Base-by-base conservation (phyloP, 23 tunicate species). In the Corella eumyota region DNA sequence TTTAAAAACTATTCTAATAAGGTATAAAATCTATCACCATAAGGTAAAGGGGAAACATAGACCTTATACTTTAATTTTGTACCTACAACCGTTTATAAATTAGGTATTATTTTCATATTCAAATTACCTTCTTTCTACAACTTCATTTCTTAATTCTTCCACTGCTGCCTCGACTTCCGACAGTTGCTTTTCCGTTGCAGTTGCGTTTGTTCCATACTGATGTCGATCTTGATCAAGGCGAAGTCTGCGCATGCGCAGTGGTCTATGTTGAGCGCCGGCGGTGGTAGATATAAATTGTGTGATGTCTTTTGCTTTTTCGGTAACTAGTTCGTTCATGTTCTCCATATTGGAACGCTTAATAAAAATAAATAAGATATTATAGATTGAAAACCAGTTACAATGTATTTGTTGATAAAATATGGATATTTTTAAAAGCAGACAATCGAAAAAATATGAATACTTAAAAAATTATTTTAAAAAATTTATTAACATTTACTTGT, bases 111-210 rank as follows among this genome's bases (percentile, higher is more conserved):
- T n/a, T n/a, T n/a, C n/a, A n/a, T n/a, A n/a, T n/a, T n/a, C n/a
- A n/a, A 66, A 66, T 3, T 2, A 84, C 94, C 79, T 84, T 56
- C 83, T 69, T 56, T 75, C 94, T 13, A 84, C 83, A 30, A 84
- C 94, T 69, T 84, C 94, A 45, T 75, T 75, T 23, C 94, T 26
- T 68, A 84, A 31, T 33, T 84, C 94, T 35, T 84, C 94, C 33
- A 84, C 94, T 2, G 78, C 94, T 13, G 83, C 94, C 58, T 84
- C 94, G 11, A 84, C 79, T 27, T 84, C 94, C 9, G 77, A 57
- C 55, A 84, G 56, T 45, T 67, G 70, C 36, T 62, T 64, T 37
- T 84, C 94, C n/a, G 83, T 84, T 6, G 13, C 55, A 5, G 83
- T 36, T 31, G 94, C 94, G 3, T 34, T 68, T 50, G 19, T 60